Percentiles rank a stretch among this genome's conserved stretches.
Conservation (phyloP, 2,888 invertebrate species). For the Synergus umbraculus region DNA sequence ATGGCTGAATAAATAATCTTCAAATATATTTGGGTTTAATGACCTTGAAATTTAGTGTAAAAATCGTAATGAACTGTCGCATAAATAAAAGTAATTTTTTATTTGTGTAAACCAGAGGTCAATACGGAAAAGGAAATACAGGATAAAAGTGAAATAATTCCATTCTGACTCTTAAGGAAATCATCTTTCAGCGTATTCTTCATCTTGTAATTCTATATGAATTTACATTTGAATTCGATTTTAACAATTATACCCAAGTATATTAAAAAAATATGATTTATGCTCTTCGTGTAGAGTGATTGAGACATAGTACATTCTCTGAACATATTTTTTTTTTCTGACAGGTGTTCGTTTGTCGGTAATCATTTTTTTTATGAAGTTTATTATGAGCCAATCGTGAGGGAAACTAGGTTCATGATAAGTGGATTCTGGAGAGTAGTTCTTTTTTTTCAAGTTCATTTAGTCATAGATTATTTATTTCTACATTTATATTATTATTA, state of each 20-base stretch:
- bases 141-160: neutral
- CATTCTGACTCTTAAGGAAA: neutral
- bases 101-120: neutral
- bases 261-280: neutral
- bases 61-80: neutral
- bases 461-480: neutral
- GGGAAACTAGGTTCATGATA: neutral
- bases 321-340: neutral
- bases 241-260: neutral
- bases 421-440: neutral
- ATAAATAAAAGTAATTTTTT: neutral
- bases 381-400: neutral
- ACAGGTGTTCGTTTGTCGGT: neutral
- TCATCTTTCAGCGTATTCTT: neutral
- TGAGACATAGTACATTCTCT: neutral
- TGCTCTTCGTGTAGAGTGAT: neutral
- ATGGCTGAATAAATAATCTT: neutral
- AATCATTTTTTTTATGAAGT: neutral
- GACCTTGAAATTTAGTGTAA: neutral
- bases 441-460: neutral
- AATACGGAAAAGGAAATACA: constrained; percentile 9
- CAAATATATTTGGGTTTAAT: neutral
- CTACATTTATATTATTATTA: neutral
- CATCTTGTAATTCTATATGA: neutral
- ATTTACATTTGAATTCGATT: neutral